Conservation (phyloP, 2,113 vertebrate species). For the Chascanopsetta lugubris region DNA sequence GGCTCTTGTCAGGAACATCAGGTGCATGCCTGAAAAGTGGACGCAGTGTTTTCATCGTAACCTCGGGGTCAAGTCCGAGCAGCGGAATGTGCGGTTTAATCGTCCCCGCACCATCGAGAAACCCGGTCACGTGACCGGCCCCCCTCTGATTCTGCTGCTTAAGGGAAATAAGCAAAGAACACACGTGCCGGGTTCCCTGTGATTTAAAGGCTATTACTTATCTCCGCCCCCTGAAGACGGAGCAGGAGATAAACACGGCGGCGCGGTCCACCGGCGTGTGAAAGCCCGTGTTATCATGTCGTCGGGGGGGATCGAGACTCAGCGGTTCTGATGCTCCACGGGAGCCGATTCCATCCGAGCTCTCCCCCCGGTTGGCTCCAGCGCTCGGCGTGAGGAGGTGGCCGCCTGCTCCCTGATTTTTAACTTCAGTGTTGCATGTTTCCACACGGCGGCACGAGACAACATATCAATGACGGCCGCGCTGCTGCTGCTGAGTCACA, state of each 20-base stretch:
- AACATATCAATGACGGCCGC: slow-evolving; percentile 38
- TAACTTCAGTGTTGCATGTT: slow-evolving; percentile 15
- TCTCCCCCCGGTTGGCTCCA: slow-evolving; percentile 11
- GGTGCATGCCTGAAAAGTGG: slow-evolving; percentile 26
- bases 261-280: slow-evolving; percentile 3
- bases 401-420: slow-evolving; percentile 9
- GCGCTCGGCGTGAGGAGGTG: slow-evolving; percentile 13
- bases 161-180: slow-evolving; percentile 15
- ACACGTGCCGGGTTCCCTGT: slow-evolving; percentile 28
- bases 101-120: slow-evolving; percentile 26
- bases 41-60: slow-evolving; percentile 38
- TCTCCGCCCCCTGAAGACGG: slow-evolving; percentile 23
- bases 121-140: slow-evolving; percentile 48
- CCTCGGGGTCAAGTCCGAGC: slow-evolving; percentile 31
- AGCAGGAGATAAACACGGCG: slow-evolving; percentile 36
- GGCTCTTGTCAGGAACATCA: slow-evolving; percentile 47
- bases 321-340: slow-evolving; percentile 23
- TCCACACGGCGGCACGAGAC: slow-evolving; percentile 22
- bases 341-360: slow-evolving; percentile 37
- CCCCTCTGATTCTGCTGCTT: not conserved
- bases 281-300: slow-evolving; percentile 26
- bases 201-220: slow-evolving; percentile 52
- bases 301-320: slow-evolving; percentile 33
- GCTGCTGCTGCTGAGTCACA: slow-evolving; percentile 6
- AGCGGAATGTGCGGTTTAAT: slow-evolving; percentile 37